Percentiles rank a stretch among this genome's conserved stretches.
phyloP scores from a whole-genome alignment of 2,797 vertebrate species.

The Enteromius viviparus region DNA sequence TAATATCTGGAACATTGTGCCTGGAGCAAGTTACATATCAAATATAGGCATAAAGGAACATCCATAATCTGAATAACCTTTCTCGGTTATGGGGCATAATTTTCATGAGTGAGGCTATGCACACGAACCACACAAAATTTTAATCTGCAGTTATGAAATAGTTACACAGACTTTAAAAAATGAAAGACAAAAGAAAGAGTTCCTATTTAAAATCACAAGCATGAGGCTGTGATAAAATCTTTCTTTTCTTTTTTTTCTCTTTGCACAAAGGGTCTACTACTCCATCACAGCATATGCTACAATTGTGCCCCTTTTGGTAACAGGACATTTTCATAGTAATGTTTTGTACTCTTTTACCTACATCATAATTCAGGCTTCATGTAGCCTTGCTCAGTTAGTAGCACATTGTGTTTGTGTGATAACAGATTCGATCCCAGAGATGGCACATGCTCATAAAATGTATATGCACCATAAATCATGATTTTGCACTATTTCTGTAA shows the following conservation, averaged over 20 bases:
- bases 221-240: constrained; percentile 16
- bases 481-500: no score
- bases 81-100: constrained; percentile 23
- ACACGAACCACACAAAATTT: constrained; percentile 20
- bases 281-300: no score
- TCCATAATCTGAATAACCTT: constrained; percentile 32
- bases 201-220: constrained; percentile 14
- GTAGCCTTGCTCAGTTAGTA: no score
- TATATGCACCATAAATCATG: no score
- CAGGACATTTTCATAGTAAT: no score
- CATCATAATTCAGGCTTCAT: no score
- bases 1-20: constrained; percentile 45
- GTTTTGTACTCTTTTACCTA: no score
- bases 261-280: neutral
- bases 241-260: neutral
- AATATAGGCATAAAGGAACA: constrained; percentile 47
- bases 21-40: constrained; percentile 41
- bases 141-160: constrained; percentile 38
- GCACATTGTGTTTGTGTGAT: no score
- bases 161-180: constrained; percentile 7
- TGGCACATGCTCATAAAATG: no score
- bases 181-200: constrained; percentile 7
- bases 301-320: no score
- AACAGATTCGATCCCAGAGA: no score
- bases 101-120: constrained; percentile 24